Conservation (phyloP, 1,140 invertebrate genomes). For the Ceratoteleas bidentatus region DNA sequence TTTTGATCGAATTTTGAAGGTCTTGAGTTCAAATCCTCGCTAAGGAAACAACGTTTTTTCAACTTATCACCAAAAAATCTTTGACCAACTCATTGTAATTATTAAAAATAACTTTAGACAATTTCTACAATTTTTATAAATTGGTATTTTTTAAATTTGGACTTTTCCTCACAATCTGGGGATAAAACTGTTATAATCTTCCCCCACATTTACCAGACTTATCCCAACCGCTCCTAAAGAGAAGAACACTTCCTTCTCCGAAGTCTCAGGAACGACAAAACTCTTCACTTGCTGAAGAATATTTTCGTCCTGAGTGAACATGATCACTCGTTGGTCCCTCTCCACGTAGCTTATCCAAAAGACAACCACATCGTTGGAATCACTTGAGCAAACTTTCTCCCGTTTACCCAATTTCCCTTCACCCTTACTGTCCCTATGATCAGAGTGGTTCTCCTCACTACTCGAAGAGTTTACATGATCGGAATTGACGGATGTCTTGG, state of each 20-base stretch:
- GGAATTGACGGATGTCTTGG: conserved; percentile 29
- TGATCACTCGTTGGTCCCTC: conserved; percentile 87
- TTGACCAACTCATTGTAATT: no score
- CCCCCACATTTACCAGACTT: conserved; percentile 80
- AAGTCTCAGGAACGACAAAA: conserved; percentile 87
- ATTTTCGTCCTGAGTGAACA: conserved; percentile 91
- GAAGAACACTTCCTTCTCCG: conserved; percentile 86
- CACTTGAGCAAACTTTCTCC: conserved; percentile 72
- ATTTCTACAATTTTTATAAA: background rate
- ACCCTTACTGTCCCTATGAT: background rate
- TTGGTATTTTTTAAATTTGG: background rate
- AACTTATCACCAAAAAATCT: no score
- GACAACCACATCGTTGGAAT: conserved; percentile 85
- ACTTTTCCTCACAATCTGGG: no score
- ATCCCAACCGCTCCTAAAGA: conserved; percentile 87
- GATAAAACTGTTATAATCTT: background rate
- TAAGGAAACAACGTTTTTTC: no score
- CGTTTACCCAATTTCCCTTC: background rate
- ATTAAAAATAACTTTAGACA: no score
- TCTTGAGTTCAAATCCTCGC: no score
- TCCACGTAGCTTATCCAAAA: conserved; percentile 92
- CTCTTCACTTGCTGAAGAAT: conserved; percentile 86
- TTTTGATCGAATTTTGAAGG: no score
- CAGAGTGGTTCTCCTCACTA: background rate
- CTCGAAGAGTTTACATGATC: conserved; percentile 36